Evolutionary conservation across 2,797 vertebrate species (phyloP).

Genomic region (Oryzias sinensis): DNA sequence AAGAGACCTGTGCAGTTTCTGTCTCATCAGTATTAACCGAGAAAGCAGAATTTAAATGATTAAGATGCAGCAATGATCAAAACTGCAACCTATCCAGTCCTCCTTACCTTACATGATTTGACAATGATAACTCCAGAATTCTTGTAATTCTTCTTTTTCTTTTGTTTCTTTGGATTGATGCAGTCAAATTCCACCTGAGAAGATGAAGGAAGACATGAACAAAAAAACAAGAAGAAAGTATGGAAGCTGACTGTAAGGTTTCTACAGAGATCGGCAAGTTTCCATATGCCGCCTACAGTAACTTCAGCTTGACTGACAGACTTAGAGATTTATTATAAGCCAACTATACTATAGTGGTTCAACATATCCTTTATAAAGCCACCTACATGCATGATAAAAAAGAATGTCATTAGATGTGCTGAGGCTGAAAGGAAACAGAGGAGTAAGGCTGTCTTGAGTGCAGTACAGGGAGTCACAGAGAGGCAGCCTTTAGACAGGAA

Average conservation of each 20-base stretch:
- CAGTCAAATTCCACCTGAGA: conserved; percentile 95
- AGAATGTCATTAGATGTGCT: not conserved
- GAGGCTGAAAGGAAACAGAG: conserved; percentile 6
- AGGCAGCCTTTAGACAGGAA: conserved; percentile 6
- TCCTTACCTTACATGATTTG: conserved; percentile 89
- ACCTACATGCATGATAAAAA: not conserved
- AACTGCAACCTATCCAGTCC: not conserved
- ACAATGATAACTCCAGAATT: conserved; percentile 93
- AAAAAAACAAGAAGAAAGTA: not conserved
- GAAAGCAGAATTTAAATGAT: too few relatives aligned
- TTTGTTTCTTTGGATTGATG: conserved; percentile 98
- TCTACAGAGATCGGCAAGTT: conserved; percentile 18
- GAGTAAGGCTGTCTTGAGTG: not conserved
- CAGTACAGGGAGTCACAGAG: conserved; percentile 1
- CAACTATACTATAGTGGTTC: not conserved
- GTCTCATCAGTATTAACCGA: too few relatives aligned
- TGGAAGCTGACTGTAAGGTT: conserved; percentile 17
- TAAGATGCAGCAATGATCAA: not conserved
- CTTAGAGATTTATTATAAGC: not conserved
- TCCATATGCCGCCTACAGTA: conserved; percentile 1
- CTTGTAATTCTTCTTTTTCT: conserved; percentile 96
- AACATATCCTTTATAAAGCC: not conserved
- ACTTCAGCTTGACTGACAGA: conserved; percentile 19
- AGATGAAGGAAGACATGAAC: not conserved
- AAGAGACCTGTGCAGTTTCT: too few relatives aligned